Conservation (phyloP, 2,113 vertebrate genomes). For the Campylorhamphus procurvoides region DNA sequence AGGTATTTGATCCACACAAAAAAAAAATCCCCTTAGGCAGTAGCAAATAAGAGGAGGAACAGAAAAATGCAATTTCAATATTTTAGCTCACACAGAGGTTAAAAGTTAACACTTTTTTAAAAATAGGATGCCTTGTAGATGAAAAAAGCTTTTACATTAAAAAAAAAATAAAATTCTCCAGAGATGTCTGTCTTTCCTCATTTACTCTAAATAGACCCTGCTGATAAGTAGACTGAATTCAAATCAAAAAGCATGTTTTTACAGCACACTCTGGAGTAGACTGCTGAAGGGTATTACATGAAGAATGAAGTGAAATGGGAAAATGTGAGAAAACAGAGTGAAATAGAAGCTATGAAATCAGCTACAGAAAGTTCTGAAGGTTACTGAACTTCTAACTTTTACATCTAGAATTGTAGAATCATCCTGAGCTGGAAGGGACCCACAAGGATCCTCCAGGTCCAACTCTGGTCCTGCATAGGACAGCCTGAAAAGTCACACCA, state of each 20-base stretch:
- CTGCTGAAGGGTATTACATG: background rate
- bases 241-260: background rate
- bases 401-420: background rate
- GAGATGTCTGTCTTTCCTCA: background rate
- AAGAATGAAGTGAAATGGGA: background rate
- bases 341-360: background rate
- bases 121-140: background rate
- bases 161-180: background rate
- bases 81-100: background rate
- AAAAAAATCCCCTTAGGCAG: background rate
- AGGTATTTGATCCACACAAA: background rate
- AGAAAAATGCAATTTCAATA: background rate
- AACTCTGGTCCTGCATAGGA: background rate
- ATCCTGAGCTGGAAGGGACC: background rate
- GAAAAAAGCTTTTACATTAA: background rate
- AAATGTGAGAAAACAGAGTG: background rate
- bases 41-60: background rate
- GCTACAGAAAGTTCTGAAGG: background rate
- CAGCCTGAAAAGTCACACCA: background rate
- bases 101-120: background rate
- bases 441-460: rapidly evolving
- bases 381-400: background rate
- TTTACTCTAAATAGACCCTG: background rate
- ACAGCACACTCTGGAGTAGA: background rate
- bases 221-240: background rate